Evolutionary conservation across 1,140 invertebrate genomes (phyloP), one percentile per base, ranked within the genome.

Genomic region (Euschistus heros): DNA sequence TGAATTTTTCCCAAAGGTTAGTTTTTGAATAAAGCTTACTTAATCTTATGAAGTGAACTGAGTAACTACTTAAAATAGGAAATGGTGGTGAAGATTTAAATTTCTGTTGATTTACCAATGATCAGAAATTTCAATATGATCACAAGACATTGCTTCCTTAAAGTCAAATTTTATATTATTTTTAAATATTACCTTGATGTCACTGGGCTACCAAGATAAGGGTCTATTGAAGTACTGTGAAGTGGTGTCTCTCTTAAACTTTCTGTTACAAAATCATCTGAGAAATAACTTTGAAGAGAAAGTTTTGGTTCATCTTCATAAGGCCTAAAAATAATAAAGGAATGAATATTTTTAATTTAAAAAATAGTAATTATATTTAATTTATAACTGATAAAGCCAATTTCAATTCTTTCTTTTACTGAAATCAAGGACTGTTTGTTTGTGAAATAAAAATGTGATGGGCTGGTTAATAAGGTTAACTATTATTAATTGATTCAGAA

Each of bases 211-310:
- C 33, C 33, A 10, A 37, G 10, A 37, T 10, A 13, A 37, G 54
- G 15, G 3, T 57, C 54, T 24, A 14, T 14, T 57, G 54, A 27
- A 27, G 54, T 57, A 24, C 18, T 27, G 7, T 24, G 14, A 14
- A 24, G n/a, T 10, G 54, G 7, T 24, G 24, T 26, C 14, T 26
- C 54, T 57, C 24, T 22, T 26, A 18, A 57, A 57, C 57, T 30
- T 66, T 66, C 64, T 44, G 64, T 66, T 24, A 66, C 64, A 46
- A 61, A 66, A 26, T 57, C 54, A 27, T 57, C 24, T 8, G 57
- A 5, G 27, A 66, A 62, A 61, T 66, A 66, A 37, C 50, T 66
- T 27, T 66, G 64, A 22, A 66, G 42, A 50, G 64, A 47, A 20
- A 66, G 20, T 26, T 26, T 57, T 57, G 54, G 54, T 26, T 57